Conservation (phyloP, 2,888 invertebrate species). For the Andrena haemorrhoa region DNA sequence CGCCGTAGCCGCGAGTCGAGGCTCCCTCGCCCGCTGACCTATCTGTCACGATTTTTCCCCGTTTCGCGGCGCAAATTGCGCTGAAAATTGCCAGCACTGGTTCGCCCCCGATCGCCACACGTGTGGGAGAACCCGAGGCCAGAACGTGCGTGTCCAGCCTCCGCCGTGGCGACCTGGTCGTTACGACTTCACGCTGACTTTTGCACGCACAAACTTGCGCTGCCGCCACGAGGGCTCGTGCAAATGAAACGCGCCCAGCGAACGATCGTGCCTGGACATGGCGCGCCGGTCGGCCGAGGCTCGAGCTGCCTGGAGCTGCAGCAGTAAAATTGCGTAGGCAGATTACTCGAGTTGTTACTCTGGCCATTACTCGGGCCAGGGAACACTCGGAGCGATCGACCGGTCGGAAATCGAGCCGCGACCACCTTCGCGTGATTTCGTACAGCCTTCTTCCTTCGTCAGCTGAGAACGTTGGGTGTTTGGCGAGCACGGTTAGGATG, state of each 20-base stretch:
- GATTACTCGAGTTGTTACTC: slow-evolving; percentile 72
- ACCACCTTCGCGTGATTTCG: slow-evolving; percentile 49
- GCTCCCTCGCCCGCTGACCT: slow-evolving; percentile 4
- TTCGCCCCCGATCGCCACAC: slow-evolving; percentile 38
- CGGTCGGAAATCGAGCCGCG: slow-evolving; percentile 55
- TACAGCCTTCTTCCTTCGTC: not conserved
- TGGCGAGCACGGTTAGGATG: not conserved
- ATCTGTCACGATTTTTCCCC: slow-evolving; percentile 42
- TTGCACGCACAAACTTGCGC: slow-evolving; percentile 76
- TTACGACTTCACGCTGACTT: slow-evolving; percentile 83
- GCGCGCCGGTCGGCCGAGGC: slow-evolving; percentile 35
- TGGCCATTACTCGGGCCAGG: slow-evolving; percentile 63
- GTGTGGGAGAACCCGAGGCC: slow-evolving; percentile 76
- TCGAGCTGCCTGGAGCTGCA: slow-evolving; percentile 69
- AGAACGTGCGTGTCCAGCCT: slow-evolving; percentile 76
- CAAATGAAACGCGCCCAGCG: slow-evolving; percentile 76
- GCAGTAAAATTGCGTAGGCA: slow-evolving; percentile 75
- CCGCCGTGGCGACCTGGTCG: slow-evolving; percentile 77
- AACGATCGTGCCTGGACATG: slow-evolving; percentile 23
- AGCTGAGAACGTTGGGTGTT: too few species aligned
- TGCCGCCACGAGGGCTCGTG: slow-evolving; percentile 81
- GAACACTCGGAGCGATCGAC: slow-evolving; percentile 60
- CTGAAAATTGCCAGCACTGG: slow-evolving; percentile 51
- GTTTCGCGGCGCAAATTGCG: slow-evolving; percentile 46
- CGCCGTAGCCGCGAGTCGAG: not conserved